These are phyloP conservation scores for Drosophila aldrichi DNA, from an alignment of 2,888 invertebrate genomes.

Conservation along the genomic window DNA sequence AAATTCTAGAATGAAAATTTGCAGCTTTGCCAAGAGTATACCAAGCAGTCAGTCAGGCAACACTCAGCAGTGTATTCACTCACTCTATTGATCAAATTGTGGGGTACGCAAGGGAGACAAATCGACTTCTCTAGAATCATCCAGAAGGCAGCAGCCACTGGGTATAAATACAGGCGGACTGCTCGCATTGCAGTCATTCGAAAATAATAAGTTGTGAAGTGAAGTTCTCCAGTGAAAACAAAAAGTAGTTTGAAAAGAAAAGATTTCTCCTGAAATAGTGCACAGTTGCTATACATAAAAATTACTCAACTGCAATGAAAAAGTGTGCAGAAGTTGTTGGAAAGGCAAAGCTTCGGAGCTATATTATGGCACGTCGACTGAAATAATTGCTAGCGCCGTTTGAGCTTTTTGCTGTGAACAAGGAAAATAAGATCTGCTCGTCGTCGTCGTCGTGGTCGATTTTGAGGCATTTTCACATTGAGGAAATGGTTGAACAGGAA, in stretches of 20 bases:
- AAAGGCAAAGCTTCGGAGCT: constrained; percentile 39
- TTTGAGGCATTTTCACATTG: constrained; percentile 52
- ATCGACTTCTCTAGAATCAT: constrained; percentile 46
- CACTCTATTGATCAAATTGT: constrained; percentile 25
- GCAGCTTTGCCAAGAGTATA: neutral
- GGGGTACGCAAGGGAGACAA: constrained; percentile 32
- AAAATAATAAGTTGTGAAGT: constrained; percentile 62
- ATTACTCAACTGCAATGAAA: constrained; percentile 49
- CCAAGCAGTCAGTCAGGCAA: constrained; percentile 18
- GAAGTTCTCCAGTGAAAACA: constrained; percentile 36
- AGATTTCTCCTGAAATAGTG: constrained; percentile 18
- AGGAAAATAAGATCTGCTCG: constrained; percentile 53
- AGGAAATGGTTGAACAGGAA: constrained; percentile 41
- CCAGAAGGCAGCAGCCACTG: constrained; percentile 8
- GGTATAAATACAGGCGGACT: constrained; percentile 59
- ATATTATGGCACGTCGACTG: constrained; percentile 54
- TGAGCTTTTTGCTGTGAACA: constrained; percentile 51
- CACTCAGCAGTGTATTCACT: constrained; percentile 28
- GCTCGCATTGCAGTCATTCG: constrained; percentile 41
- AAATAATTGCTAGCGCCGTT: constrained; percentile 46
- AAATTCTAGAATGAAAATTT: neutral
- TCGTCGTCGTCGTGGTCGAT: constrained; percentile 48
- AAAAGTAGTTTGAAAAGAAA: constrained; percentile 23
- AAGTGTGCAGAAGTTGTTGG: constrained; percentile 47
- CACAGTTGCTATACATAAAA: constrained; percentile 22